These are phyloP conservation scores for Mesorhabditis spiculigera DNA, from an alignment of 2,888 invertebrate species.

Conservation along the genomic window DNA sequence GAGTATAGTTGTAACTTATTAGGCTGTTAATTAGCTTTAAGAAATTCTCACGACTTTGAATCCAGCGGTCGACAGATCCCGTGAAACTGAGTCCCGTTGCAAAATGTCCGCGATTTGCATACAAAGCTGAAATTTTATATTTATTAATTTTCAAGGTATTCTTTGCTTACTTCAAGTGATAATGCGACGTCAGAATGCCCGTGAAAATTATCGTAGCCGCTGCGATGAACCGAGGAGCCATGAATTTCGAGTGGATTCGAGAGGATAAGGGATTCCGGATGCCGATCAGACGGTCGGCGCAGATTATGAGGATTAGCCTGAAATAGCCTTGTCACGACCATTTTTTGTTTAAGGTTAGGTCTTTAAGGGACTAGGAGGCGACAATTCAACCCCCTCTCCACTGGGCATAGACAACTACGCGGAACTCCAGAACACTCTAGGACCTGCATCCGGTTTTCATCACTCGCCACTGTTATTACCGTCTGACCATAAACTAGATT, in stretches of 20 bases:
- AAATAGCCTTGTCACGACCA: slow-evolving; percentile 12
- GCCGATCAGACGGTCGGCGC: slow-evolving; percentile 31
- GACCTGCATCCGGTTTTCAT: too few relatives aligned
- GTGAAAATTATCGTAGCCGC: not conserved
- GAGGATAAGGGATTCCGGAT: slow-evolving; percentile 25
- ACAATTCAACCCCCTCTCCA: too few relatives aligned
- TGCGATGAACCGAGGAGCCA: not conserved
- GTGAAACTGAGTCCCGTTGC: slow-evolving; percentile 31
- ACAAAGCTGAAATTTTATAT: slow-evolving; percentile 26
- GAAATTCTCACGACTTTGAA: not conserved
- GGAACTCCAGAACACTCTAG: too few relatives aligned
- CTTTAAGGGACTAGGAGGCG: too few relatives aligned
- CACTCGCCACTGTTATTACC: too few relatives aligned
- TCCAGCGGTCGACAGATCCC: slow-evolving; percentile 12
- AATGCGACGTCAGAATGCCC: not conserved
- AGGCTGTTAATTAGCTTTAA: not conserved
- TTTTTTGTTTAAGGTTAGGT: too few relatives aligned
- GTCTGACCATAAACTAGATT: too few relatives aligned
- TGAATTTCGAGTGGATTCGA: not conserved
- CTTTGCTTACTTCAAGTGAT: not conserved
- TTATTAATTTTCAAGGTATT: slow-evolving; percentile 12
- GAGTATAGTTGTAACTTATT: not conserved
- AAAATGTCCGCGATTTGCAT: slow-evolving; percentile 28
- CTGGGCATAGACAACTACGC: too few relatives aligned
- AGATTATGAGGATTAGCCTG: slow-evolving; percentile 32